These are phyloP conservation scores for Thamnophis sirtalis DNA, from an alignment of 2,113 vertebrate species.

Conservation along the genomic window DNA sequence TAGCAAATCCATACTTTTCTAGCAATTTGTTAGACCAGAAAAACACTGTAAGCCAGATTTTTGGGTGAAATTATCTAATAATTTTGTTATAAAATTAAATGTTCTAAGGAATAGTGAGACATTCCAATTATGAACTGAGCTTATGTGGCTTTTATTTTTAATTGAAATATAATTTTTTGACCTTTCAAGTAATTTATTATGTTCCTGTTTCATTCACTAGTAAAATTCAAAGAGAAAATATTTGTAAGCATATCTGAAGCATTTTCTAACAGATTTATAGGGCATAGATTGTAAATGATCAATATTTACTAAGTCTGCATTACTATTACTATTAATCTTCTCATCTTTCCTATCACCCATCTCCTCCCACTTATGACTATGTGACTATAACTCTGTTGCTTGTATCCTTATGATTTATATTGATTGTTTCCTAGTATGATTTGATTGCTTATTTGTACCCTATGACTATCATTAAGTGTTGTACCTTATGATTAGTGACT, in stretches of 20 bases:
- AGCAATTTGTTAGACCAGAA: not conserved
- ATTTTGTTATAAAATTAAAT: not conserved
- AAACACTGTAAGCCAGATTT: not conserved
- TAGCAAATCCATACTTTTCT: not conserved
- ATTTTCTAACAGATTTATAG: not conserved
- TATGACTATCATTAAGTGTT: too few relatives aligned
- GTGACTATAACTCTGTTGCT: too few relatives aligned
- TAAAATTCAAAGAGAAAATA: not conserved
- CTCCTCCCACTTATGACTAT: too few relatives aligned
- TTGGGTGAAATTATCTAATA: not conserved
- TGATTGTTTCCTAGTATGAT: too few relatives aligned
- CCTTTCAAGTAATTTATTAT: not conserved
- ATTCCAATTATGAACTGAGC: not conserved
- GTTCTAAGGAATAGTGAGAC: not conserved
- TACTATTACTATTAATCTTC: too few relatives aligned
- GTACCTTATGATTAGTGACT: too few relatives aligned
- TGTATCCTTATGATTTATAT: too few relatives aligned
- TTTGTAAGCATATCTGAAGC: not conserved
- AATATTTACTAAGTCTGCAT: too few relatives aligned
- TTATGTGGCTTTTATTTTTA: not conserved
- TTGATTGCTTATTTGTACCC: too few relatives aligned
- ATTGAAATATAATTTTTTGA: not conserved
- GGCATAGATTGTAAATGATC: not conserved
- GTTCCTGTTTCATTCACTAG: not conserved
- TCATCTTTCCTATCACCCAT: too few relatives aligned